A percentile compares a stretch with the other conserved stretches of the same genome.
Evolutionary conservation across 2,888 invertebrate genomes (phyloP).

Genomic region (Dryobotodes eremita): DNA sequence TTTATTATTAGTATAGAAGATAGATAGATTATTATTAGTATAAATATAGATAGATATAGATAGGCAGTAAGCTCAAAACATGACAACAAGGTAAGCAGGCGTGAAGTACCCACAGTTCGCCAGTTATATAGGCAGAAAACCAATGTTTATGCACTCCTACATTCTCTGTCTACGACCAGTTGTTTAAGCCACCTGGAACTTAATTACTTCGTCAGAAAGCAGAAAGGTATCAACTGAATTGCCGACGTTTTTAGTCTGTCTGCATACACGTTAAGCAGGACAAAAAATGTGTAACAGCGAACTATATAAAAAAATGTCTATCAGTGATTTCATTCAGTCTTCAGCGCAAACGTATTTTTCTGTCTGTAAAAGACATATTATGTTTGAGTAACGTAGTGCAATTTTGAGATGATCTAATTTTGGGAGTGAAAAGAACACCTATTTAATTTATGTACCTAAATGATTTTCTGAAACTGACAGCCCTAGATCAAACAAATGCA

Average conservation of each 20-base stretch:
- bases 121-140: neutral
- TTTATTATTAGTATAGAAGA: neutral
- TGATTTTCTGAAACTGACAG: neutral
- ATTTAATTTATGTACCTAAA: neutral
- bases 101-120: neutral
- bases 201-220: neutral
- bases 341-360: neutral
- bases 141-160: too few species aligned
- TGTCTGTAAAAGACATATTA: neutral
- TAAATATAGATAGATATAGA: too few species aligned
- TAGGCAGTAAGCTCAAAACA: too few species aligned
- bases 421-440: neutral
- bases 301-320: too few species aligned
- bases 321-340: neutral
- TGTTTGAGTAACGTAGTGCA: neutral
- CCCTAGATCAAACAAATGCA: conserved; percentile 38
- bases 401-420: neutral
- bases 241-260: neutral
- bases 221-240: neutral
- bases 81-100: neutral
- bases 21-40: too few species aligned
- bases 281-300: neutral
- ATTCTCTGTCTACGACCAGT: neutral
- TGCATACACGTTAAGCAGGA: neutral
- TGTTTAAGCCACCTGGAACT: neutral